A percentile compares a stretch with the other conserved stretches of the same genome.
These are phyloP conservation scores for Gnathonemus echidnorhynchus DNA, from an alignment of 2,113 vertebrate species.

Conservation along the genomic window DNA sequence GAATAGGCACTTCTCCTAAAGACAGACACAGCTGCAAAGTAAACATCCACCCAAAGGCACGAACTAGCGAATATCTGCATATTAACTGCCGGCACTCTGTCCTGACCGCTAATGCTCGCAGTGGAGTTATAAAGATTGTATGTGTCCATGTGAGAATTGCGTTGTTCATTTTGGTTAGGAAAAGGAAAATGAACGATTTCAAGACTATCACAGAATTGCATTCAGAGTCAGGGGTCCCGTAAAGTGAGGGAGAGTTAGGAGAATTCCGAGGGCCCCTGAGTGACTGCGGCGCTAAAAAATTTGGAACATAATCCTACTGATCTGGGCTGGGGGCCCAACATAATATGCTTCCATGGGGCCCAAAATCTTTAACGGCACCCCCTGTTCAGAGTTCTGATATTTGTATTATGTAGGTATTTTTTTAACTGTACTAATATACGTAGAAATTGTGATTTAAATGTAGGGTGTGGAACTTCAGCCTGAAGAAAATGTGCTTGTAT, in stretches of 20 bases:
- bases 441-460: not conserved
- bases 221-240: not conserved
- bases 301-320: too few species aligned
- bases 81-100: not conserved
- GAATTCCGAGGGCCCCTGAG: too few species aligned
- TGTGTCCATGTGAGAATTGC: not conserved
- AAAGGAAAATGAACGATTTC: not conserved
- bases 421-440: not conserved
- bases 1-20: not conserved
- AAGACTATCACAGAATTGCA: not conserved
- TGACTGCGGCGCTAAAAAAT: too few species aligned
- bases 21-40: not conserved
- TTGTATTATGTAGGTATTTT: not conserved
- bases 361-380: too few species aligned
- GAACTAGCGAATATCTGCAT: not conserved
- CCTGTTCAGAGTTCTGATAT: not conserved
- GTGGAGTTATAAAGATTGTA: not conserved
- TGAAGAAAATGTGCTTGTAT: not conserved
- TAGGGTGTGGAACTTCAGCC: not conserved
- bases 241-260: too few species aligned
- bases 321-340: too few species aligned
- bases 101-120: slow-evolving; percentile 1
- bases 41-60: not conserved
- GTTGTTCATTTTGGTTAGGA: not conserved
- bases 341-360: too few species aligned